Conservation (phyloP, 1,140 invertebrate species). For the Drosophila virilis region DNA sequence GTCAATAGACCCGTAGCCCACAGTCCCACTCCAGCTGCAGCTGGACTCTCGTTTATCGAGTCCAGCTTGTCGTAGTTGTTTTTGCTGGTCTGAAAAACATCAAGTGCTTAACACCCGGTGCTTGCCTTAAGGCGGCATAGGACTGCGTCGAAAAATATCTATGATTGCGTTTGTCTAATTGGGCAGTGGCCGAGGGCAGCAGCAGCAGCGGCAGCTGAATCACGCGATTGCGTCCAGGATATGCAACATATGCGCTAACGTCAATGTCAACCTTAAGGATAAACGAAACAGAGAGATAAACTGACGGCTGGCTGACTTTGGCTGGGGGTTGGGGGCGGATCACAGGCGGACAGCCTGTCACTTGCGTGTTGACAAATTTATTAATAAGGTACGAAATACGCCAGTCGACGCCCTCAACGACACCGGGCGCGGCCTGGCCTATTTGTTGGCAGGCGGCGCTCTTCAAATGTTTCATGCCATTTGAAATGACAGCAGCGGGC, state of each 20-base stretch:
- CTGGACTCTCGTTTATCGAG: conserved; percentile 4
- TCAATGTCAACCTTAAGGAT: conserved; percentile 69
- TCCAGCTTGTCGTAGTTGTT: neutral
- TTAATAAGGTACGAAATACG: conserved; percentile 79
- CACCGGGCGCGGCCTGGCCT: conserved; percentile 63
- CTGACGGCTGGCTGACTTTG: conserved; percentile 39
- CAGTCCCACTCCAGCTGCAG: conserved; percentile 10
- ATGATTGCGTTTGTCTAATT: conserved; percentile 55
- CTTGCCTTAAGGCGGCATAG: neutral
- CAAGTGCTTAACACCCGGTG: conserved; percentile 1
- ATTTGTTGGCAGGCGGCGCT: conserved; percentile 77
- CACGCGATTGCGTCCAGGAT: conserved; percentile 49
- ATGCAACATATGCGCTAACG: conserved; percentile 72
- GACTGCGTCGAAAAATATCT: neutral
- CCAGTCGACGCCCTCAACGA: conserved; percentile 73
- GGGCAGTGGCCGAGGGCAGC: conserved; percentile 15
- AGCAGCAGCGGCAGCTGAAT: conserved; percentile 34
- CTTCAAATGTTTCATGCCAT: conserved; percentile 73
- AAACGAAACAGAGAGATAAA: conserved; percentile 61
- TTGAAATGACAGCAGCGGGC: conserved; percentile 65
- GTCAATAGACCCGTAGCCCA: conserved; percentile 43
- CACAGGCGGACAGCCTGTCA: conserved; percentile 79
- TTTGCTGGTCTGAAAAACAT: neutral
- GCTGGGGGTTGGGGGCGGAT: conserved; percentile 44
- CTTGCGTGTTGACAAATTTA: conserved; percentile 84